A percentile compares a stretch with the other conserved stretches of the same genome.
phyloP scores from a whole-genome alignment of 2,888 invertebrate species.

The Phlogophora meticulosa region DNA sequence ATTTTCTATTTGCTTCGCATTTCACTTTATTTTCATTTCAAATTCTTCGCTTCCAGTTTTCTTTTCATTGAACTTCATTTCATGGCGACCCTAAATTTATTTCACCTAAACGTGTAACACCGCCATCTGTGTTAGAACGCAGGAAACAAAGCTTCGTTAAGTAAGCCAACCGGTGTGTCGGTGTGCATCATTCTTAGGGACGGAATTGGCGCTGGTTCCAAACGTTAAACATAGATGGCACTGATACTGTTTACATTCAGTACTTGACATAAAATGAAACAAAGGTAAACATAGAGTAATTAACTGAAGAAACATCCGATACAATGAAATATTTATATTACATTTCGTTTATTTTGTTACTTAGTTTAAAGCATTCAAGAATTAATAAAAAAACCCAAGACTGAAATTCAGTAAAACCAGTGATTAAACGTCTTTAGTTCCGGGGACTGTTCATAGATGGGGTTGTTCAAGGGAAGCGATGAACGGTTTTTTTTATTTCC shows the following conservation, averaged over 20 bases:
- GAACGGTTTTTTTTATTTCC: neutral
- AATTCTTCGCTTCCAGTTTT: slow-evolving; percentile 4
- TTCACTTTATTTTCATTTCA: neutral
- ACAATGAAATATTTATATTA: no score
- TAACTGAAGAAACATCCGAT: neutral
- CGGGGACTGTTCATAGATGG: slow-evolving; percentile 3
- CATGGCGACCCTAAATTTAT: neutral
- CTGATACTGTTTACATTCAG: slow-evolving; percentile 44
- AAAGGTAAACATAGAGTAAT: neutral
- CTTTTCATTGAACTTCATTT: neutral
- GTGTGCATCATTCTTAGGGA: slow-evolving; percentile 4
- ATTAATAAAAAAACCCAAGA: neutral
- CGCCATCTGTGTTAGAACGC: slow-evolving; percentile 63
- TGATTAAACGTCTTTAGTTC: neutral
- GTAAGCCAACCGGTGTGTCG: slow-evolving; percentile 1
- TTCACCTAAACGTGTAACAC: slow-evolving; percentile 11
- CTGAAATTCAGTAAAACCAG: neutral
- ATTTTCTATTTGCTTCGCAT: slow-evolving; percentile 42
- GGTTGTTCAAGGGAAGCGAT: neutral
- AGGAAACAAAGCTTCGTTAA: slow-evolving; percentile 53
- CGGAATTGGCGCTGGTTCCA: slow-evolving; percentile 43
- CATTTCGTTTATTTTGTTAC: no score
- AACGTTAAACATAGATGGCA: slow-evolving; percentile 72
- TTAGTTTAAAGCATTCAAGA: no score
- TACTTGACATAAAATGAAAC: neutral